These are phyloP conservation scores for Ammodytes dubius DNA, from an alignment of 2,113 vertebrate genomes.

Conservation along the genomic window DNA sequence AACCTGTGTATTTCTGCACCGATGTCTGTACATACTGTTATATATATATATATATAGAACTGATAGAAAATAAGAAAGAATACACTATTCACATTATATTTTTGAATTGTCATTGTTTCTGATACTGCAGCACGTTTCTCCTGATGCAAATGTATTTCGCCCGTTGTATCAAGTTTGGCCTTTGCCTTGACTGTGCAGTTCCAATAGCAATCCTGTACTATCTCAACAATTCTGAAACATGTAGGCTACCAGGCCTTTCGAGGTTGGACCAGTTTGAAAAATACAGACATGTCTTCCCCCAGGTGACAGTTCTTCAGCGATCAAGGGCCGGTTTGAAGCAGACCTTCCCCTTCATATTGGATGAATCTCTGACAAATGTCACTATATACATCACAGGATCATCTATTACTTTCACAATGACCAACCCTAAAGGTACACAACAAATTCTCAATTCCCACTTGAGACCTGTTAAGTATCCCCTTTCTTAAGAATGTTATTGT, in stretches of 20 bases:
- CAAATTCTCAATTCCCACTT: not conserved
- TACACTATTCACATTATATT: too few species aligned
- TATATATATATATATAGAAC: too few species aligned
- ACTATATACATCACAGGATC: conserved; percentile 81
- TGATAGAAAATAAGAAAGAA: too few species aligned
- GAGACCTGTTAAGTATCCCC: not conserved
- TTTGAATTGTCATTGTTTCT: too few species aligned
- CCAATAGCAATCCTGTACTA: not conserved
- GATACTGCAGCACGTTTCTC: too few species aligned
- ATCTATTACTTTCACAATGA: conserved; percentile 72
- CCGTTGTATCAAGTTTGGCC: too few species aligned
- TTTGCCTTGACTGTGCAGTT: not conserved
- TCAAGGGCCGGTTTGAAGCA: conserved; percentile 59
- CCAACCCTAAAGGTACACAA: conserved; percentile 70
- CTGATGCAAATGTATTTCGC: too few species aligned
- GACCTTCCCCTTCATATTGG: conserved; percentile 76
- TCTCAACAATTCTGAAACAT: not conserved
- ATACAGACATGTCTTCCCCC: not conserved
- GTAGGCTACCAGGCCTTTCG: not conserved
- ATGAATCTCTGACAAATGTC: conserved; percentile 77
- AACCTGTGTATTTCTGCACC: too few species aligned
- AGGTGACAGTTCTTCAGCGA: conserved; percentile 82
- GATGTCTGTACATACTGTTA: too few species aligned
- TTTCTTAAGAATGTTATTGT: not conserved
- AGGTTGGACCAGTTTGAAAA: not conserved